Base-by-base conservation (phyloP, 2,113 vertebrate genomes). In the Poecilia latipinna region DNA sequence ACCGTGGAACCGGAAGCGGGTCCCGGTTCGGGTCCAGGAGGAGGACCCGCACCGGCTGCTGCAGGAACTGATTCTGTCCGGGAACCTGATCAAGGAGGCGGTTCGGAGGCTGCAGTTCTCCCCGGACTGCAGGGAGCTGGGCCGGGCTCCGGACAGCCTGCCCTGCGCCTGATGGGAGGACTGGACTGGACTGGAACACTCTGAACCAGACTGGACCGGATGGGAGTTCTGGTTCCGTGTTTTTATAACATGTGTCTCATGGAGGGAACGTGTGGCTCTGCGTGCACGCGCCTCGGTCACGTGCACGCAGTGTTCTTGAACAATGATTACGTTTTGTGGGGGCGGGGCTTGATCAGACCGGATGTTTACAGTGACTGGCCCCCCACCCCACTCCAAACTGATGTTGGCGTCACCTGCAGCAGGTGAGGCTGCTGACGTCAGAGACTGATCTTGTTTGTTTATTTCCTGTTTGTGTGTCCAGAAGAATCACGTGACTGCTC, bases 1-100 rank as follows among this genome's bases (percentile, higher is more conserved):
- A 48, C 93, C 94, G 63, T 96, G 96, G 95, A 29, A 17, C 39
- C 57, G 51, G 68, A 70, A 24, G 3, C 51, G 24, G 31, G 12
- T 33, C 51, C 54, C 19, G 12, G 51, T 17, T 4, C 64, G 19
- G 64, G 81, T 54, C 51, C 51, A 89, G 44, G 95, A 95, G 12
- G 95, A 96, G 68, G 95, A 97, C 37, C 96, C 97, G 33, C 96
- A 97, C 77, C 94, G 94, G 63, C 93, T 97, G 29, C 95, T 98
- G 12, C 96, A 98, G 92, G 95, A 98, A 86, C 87, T 98, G 2
- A 94, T 98, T 39, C 86, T 97, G 22, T 98, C 97, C 7, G 97
- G 97, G 19, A 98, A 97, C 83, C 95, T 98, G 83, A 96, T 98
- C 72, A 97, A 98, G 65, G 97, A 98, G 82, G 97, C 97, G 0